Percentiles rank a stretch among this genome's conserved stretches.
phyloP scores from a whole-genome alignment of 2,113 vertebrate genomes.

The Copsychus sechellarum region DNA sequence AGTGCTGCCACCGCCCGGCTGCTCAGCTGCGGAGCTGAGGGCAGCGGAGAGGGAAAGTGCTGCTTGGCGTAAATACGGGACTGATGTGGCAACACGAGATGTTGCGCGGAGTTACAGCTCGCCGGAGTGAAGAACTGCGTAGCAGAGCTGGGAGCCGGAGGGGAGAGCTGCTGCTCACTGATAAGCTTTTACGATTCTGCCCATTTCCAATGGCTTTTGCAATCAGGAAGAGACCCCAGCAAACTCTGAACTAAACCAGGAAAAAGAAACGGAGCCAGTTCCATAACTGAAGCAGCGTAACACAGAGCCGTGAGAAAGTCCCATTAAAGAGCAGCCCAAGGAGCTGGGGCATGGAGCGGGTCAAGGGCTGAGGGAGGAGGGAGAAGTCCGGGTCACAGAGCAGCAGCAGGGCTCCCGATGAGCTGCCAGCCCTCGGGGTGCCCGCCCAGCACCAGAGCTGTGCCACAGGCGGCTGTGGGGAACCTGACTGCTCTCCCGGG shows the following conservation, averaged over 20 bases:
- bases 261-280: background rate
- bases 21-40: background rate
- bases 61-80: background rate
- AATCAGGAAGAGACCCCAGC: background rate
- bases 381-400: background rate
- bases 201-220: background rate
- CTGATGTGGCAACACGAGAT: background rate
- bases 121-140: background rate
- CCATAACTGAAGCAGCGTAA: background rate
- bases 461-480: rapidly evolving
- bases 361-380: background rate
- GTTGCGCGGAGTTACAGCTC: rapidly evolving
- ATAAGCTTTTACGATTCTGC: background rate
- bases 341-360: background rate
- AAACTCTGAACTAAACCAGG: background rate
- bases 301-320: background rate
- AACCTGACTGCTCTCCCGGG: rapidly evolving
- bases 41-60: background rate
- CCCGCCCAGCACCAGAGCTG: too few relatives aligned
- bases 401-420: background rate
- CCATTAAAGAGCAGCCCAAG: background rate
- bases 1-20: slow-evolving; percentile 31
- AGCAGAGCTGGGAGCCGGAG: background rate
- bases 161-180: background rate
- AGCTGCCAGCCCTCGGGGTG: background rate